A percentile compares a stretch with the other conserved stretches of the same genome.
These are phyloP conservation scores for Saccostrea echinata DNA, from an alignment of 1,140 invertebrate species.

Conservation along the genomic window DNA sequence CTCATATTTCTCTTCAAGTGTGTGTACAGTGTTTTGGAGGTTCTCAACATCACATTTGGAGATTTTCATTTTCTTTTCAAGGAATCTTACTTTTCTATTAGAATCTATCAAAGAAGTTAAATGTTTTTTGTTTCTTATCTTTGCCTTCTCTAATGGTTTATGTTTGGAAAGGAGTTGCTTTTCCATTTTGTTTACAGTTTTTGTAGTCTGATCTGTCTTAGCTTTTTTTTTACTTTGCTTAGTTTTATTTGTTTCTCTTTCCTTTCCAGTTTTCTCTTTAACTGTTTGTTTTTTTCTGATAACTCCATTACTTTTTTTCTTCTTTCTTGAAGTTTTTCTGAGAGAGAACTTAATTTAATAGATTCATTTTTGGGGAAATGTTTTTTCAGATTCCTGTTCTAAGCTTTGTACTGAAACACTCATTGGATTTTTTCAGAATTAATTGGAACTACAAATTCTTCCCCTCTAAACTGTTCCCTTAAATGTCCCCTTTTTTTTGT, in stretches of 20 bases:
- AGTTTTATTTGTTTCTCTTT: conserved; percentile 14
- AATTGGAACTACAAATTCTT: conserved; percentile 36
- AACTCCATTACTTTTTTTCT: conserved; percentile 23
- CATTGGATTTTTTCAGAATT: not conserved
- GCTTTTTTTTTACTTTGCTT: not conserved
- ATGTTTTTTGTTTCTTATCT: conserved; percentile 13
- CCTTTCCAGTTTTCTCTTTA: conserved; percentile 42
- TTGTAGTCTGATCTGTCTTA: not conserved
- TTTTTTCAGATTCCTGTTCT: not conserved
- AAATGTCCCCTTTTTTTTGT: conserved; percentile 40
- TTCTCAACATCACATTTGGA: not conserved
- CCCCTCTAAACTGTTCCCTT: conserved; percentile 9
- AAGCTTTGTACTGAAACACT: not conserved
- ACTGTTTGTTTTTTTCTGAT: too few relatives aligned
- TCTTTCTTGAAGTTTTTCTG: conserved; percentile 28
- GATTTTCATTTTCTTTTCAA: not conserved
- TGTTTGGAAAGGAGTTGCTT: too few relatives aligned
- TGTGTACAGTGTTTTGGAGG: not conserved
- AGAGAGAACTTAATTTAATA: not conserved
- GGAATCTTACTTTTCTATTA: conserved; percentile 10
- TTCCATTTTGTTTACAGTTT: not conserved
- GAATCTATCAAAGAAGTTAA: not conserved
- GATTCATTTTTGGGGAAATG: not conserved
- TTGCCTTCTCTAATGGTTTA: conserved; percentile 31
- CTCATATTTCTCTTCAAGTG: not conserved